Percentiles rank a stretch among this genome's conserved stretches.
These are phyloP conservation scores for Carassius auratus DNA, from an alignment of 2,113 vertebrate genomes.

Conservation along the genomic window DNA sequence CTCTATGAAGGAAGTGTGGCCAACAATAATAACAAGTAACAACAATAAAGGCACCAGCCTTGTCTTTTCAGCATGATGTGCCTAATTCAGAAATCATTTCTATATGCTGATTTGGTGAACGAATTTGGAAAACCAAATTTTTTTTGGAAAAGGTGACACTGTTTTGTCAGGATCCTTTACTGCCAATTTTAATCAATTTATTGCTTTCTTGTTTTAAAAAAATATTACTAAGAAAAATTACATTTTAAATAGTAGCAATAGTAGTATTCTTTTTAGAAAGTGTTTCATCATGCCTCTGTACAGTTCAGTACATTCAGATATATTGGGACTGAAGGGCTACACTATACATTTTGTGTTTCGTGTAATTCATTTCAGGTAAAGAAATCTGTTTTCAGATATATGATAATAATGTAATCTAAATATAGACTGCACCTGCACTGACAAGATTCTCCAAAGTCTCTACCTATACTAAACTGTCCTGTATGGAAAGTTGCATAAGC, in stretches of 20 bases:
- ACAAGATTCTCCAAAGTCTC: constrained; percentile 25
- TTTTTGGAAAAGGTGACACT: neutral
- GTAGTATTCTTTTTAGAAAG: no score
- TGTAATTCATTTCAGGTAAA: neutral
- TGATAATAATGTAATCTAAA: constrained; percentile 24
- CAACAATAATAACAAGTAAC: neutral
- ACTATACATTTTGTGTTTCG: neutral
- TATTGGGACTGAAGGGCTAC: neutral
- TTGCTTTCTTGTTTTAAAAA: neutral
- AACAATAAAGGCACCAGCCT: constrained; percentile 20
- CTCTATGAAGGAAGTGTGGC: constrained; percentile 15
- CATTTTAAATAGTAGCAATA: no score
- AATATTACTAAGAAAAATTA: neutral
- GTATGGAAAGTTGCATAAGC: constrained; percentile 14
- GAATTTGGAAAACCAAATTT: neutral
- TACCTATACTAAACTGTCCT: constrained; percentile 33
- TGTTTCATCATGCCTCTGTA: neutral
- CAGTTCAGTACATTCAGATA: neutral
- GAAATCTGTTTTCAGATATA: constrained; percentile 20
- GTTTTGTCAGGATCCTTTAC: neutral
- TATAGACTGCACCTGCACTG: constrained; percentile 40
- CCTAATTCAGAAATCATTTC: neutral
- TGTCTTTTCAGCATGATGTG: neutral
- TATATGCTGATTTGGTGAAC: neutral
- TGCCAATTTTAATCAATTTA: neutral